Percentiles rank a stretch among this genome's conserved stretches.
phyloP scores from a whole-genome alignment of 1,140 invertebrate species.

The Apis dorsata region DNA sequence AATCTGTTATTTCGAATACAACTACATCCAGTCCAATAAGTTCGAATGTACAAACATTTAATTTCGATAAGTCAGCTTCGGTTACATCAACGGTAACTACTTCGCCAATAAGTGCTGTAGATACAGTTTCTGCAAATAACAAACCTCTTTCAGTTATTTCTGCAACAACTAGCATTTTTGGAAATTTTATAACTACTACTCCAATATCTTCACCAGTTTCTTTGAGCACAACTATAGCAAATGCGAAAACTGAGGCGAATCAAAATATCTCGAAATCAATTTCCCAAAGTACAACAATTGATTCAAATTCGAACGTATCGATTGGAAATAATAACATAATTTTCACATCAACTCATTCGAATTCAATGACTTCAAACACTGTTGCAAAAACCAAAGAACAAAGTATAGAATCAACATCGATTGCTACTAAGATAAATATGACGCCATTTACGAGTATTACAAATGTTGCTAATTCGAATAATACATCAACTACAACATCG shows the following conservation, averaged over 20 bases:
- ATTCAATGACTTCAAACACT: background rate
- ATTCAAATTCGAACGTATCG: background rate
- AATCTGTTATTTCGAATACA: background rate
- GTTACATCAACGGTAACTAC: background rate
- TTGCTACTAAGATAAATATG: background rate
- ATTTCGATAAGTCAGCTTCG: background rate
- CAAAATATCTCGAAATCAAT: background rate
- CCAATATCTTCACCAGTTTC: background rate
- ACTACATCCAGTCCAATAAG: background rate
- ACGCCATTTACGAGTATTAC: background rate
- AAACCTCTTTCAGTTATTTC: background rate
- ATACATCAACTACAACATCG: background rate
- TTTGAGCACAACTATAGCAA: accelerated
- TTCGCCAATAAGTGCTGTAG: background rate
- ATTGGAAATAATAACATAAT: background rate
- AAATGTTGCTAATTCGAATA: background rate
- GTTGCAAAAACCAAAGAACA: background rate
- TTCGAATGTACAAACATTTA: conserved; percentile 2
- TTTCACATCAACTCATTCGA: background rate
- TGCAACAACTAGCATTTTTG: background rate
- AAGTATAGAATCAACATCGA: background rate
- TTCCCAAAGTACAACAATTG: background rate
- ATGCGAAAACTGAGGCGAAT: background rate
- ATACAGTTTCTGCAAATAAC: background rate
- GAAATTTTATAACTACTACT: background rate